Base-by-base conservation (phyloP, 2,113 vertebrate genomes). In the Pungitius pungitius region DNA sequence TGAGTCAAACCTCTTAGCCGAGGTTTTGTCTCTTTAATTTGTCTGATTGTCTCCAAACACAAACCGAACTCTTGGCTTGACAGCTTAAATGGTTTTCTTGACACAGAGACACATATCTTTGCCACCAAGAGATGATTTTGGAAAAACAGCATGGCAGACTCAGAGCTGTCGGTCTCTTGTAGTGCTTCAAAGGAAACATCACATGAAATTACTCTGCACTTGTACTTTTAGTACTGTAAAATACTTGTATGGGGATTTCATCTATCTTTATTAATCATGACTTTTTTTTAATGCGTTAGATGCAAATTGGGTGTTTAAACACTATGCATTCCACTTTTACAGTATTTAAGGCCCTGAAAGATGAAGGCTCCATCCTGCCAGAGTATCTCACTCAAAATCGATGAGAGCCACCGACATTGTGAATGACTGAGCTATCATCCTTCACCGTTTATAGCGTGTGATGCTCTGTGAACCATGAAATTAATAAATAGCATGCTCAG, bases 401-500 rank as follows among this genome's bases (percentile, higher is more conserved):
- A 93, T 91, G 87, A 86, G 75, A 84, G 81, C 75, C 75, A 80
- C 85, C 73, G 82, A 87, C 87, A 90, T 77, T 80, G 87, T 88
- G 90, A 92, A 87, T 80, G 85, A 89, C 89, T 90, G 87, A 84
- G 78, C 85, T 90, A 90, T 92, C 90, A 91, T 91, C 89, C 85
- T 84, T 91, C 85, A 87, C 92, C 91, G 91, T 94, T 93, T 93
- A 94, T 92, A 93, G 90, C 81, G 81, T 85, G 86, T 91, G 91
- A 92, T 93, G 89, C 90, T 89, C 87, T 27, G 78, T 93, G 92
- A 93, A 93, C 93, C 87, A 35, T 93, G 91, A 94, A 94, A 95
- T 93, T 92, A 93, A 94, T 94, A 94, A 93, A 94, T 93, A 94
- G 92, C 85, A 93, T 80, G 87, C 88, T 88, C 91, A 72, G 92